Conservation (phyloP, 1,140 invertebrate species). For the Geopemphigus sp. region DNA sequence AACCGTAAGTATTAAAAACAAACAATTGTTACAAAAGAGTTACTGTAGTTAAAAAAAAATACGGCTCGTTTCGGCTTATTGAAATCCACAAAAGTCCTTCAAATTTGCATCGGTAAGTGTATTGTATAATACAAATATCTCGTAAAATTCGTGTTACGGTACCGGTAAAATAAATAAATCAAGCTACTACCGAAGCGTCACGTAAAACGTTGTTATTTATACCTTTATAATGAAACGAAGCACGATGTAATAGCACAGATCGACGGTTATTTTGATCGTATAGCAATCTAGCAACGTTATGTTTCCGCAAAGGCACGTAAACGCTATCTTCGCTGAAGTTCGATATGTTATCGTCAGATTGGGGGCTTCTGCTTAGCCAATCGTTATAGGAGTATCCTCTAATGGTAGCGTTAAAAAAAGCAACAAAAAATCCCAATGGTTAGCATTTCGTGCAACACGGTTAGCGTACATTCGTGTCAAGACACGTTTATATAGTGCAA, state of each 20-base stretch:
- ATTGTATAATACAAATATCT: not conserved
- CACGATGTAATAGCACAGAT: slow-evolving; percentile 26
- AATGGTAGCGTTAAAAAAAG: slow-evolving; percentile 23
- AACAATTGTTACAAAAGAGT: no score
- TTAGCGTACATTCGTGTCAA: no score
- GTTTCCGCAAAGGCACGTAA: slow-evolving; percentile 4
- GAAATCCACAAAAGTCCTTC: not conserved
- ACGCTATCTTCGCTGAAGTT: not conserved
- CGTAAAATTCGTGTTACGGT: not conserved
- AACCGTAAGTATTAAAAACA: no score
- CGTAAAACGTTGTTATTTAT: slow-evolving; percentile 4
- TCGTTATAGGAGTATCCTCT: slow-evolving; percentile 27
- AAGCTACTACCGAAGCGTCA: not conserved
- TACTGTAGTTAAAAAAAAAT: no score
- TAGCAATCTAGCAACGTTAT: slow-evolving; percentile 16
- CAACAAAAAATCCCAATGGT: slow-evolving; percentile 1
- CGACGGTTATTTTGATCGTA: not conserved
- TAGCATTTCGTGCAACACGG: slow-evolving; percentile 25
- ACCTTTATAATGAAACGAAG: slow-evolving; percentile 41
- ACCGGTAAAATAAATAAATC: not conserved
- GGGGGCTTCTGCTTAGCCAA: slow-evolving; percentile 31
- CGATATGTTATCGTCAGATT: not conserved
- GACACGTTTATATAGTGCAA: no score
- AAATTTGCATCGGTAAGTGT: not conserved
- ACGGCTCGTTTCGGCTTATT: no score